Conservation (phyloP, 2,113 vertebrate species). For the Silurus meridionalis region DNA sequence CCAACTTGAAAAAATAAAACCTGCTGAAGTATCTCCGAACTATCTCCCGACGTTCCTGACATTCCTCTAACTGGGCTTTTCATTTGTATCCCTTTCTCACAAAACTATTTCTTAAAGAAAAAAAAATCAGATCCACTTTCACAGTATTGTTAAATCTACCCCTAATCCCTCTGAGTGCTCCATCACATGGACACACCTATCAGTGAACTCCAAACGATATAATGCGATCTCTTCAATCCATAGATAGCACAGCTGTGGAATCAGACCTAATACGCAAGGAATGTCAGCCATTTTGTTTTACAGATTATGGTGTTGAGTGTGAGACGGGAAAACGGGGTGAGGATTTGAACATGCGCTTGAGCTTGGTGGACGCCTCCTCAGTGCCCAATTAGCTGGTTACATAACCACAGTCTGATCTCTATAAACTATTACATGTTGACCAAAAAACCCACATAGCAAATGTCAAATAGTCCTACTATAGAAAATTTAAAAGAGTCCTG, state of each 20-base stretch:
- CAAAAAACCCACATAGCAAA: neutral
- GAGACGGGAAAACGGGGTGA: neutral
- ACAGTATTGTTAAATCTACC: neutral
- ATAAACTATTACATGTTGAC: neutral
- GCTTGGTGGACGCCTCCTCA: neutral
- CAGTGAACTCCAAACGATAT: neutral
- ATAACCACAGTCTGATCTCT: neutral
- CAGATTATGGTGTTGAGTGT: neutral
- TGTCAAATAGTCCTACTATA: neutral
- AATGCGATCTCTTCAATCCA: conserved; percentile 10
- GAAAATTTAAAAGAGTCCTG: neutral
- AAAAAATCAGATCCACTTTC: neutral
- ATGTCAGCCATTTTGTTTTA: neutral
- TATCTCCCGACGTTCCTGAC: neutral
- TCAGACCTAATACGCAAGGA: neutral
- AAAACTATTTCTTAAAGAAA: neutral
- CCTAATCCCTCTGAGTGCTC: conserved; percentile 25
- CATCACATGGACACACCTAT: conserved; percentile 26
- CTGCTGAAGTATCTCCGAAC: neutral
- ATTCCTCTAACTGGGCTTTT: neutral
- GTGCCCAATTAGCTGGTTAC: neutral
- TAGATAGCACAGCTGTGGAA: conserved; percentile 17
- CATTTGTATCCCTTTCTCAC: neutral
- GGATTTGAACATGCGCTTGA: neutral
- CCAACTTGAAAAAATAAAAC: neutral